Evolutionary conservation across 2,797 vertebrate genomes (phyloP).

Genomic region (Peromyscus nudipes): DNA sequence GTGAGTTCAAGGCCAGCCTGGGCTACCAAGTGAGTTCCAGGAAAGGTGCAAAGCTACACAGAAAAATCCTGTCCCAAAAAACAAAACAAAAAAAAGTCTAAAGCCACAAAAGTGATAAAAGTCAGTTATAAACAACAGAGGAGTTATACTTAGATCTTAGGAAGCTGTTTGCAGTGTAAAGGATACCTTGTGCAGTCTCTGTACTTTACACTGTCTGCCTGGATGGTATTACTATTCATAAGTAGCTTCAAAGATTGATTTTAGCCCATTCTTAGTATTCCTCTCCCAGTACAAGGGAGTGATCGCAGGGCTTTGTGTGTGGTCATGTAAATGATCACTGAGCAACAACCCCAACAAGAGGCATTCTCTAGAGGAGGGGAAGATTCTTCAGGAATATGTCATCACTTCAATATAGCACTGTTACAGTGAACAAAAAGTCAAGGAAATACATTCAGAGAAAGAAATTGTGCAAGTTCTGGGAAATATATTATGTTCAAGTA

Average conservation of each 20-base stretch:
- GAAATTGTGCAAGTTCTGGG: neutral
- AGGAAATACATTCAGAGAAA: constrained; percentile 47
- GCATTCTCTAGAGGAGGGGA: neutral
- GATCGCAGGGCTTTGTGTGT: neutral
- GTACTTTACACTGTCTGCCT: neutral
- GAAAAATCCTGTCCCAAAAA: too few species aligned
- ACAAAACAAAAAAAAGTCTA: neutral
- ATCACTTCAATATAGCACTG: constrained; percentile 17
- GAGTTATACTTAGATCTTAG: neutral
- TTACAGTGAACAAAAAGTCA: constrained; percentile 34
- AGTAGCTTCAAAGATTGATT: neutral
- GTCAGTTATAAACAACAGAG: neutral
- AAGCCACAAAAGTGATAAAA: neutral
- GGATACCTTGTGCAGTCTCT: neutral
- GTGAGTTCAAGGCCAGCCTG: too few species aligned
- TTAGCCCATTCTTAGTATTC: neutral
- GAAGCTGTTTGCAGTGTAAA: constrained; percentile 12
- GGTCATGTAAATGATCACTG: neutral
- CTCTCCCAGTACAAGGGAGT: neutral
- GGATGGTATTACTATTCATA: neutral
- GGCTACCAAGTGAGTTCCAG: too few species aligned
- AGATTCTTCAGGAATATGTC: constrained; percentile 31
- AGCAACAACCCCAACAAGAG: neutral
- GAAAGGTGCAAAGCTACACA: too few species aligned
- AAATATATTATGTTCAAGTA: constrained; percentile 50